Percentiles rank a stretch among this genome's conserved stretches.
phyloP scores from a whole-genome alignment of 2,797 vertebrate species.

The Acrossocheilus fasciatus region DNA sequence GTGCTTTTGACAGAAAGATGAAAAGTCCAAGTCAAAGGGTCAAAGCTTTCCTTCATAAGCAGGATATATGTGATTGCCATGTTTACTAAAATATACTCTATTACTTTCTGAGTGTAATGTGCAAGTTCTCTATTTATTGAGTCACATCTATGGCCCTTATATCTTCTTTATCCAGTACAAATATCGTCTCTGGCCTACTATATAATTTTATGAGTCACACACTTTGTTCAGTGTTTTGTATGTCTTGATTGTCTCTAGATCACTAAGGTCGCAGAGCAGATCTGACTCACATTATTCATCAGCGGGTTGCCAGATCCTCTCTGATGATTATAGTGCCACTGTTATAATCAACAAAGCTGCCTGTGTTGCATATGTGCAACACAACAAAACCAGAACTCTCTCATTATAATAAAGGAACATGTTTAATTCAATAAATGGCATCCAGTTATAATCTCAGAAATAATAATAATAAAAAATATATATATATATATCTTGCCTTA shows the following conservation, averaged over 20 bases:
- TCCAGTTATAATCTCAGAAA: background rate
- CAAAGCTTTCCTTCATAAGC: background rate
- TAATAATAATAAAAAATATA: too few species aligned
- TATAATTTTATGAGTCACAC: slow-evolving; percentile 25
- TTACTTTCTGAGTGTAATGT: background rate
- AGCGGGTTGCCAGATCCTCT: slow-evolving; percentile 31
- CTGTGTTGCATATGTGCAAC: background rate
- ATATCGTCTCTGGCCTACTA: background rate
- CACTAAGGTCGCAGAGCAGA: background rate
- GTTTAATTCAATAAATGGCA: background rate
- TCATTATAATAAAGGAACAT: background rate
- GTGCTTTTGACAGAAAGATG: background rate
- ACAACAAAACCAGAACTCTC: background rate
- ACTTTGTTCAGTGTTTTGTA: slow-evolving; percentile 6
- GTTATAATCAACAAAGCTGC: background rate
- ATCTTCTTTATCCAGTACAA: slow-evolving; percentile 9
- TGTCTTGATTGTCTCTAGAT: slow-evolving; percentile 27
- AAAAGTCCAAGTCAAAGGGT: background rate
- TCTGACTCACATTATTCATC: slow-evolving; percentile 37
- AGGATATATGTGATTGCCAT: background rate
- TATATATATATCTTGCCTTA: background rate
- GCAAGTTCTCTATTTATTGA: background rate
- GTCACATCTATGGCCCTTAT: slow-evolving; percentile 2
- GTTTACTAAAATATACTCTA: background rate
- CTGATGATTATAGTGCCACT: background rate